Conservation (phyloP, 2,113 vertebrate genomes). For the Zosterops japonicus region DNA sequence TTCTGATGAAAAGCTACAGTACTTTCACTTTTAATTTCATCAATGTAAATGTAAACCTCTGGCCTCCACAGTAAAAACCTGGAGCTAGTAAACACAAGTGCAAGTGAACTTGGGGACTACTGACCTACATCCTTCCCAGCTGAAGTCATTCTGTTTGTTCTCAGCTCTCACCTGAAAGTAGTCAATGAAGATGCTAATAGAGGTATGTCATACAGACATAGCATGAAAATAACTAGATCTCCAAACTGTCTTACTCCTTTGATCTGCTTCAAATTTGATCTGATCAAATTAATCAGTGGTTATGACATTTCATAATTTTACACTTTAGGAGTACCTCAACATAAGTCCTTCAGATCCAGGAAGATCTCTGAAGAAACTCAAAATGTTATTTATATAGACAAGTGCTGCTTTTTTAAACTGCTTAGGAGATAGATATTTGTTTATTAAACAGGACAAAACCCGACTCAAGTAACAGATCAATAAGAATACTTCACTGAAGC, state of each 20-base stretch:
- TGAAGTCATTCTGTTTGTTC: not conserved
- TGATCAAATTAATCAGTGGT: not conserved
- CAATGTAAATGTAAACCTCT: not conserved
- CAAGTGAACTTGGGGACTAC: conserved; percentile 21
- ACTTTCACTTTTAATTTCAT: conserved; percentile 52
- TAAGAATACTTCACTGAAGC: not conserved
- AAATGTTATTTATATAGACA: not conserved
- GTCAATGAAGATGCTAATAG: not conserved
- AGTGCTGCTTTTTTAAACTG: not conserved
- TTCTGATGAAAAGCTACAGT: conserved; percentile 12
- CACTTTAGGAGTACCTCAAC: not conserved
- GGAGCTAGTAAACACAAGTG: conserved; percentile 20
- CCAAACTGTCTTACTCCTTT: not conserved
- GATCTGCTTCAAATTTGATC: not conserved
- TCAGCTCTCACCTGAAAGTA: not conserved
- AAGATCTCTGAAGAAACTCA: not conserved
- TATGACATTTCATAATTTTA: not conserved
- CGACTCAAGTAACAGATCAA: not conserved
- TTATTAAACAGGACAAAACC: not conserved
- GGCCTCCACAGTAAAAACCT: not conserved
- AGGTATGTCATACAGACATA: not conserved
- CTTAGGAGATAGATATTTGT: not conserved
- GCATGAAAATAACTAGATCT: not conserved
- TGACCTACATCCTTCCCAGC: not conserved
- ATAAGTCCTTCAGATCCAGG: not conserved